A percentile compares a stretch with the other conserved stretches of the same genome.
Conservation (phyloP, 2,797 vertebrate genomes). For the Pitangus sulphuratus region DNA sequence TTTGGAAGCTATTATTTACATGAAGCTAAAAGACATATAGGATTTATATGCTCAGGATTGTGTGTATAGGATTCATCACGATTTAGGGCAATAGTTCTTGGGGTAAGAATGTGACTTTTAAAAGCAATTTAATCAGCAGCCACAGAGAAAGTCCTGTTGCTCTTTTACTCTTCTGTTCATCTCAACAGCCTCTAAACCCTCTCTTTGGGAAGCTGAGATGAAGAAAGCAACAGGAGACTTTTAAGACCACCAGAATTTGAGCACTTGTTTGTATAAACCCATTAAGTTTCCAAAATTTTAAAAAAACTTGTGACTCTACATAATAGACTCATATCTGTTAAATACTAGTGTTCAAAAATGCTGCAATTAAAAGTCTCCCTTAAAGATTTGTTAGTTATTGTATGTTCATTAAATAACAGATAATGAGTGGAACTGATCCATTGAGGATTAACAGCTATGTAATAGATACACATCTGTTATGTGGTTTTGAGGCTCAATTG, state of each 20-base stretch:
- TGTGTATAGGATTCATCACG: not conserved
- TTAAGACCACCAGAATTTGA: not conserved
- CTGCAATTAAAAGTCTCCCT: conserved; percentile 5
- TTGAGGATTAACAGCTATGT: conserved; percentile 46
- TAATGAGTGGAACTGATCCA: conserved; percentile 34
- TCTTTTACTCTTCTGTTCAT: not conserved
- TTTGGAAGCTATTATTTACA: not conserved
- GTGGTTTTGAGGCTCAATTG: not conserved
- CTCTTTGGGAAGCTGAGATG: not conserved
- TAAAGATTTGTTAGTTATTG: conserved; percentile 58
- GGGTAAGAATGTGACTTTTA: not conserved
- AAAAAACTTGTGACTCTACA: not conserved
- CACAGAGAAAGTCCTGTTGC: not conserved
- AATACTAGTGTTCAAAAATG: conserved; percentile 7
- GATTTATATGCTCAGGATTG: not conserved
- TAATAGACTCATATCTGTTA: not conserved
- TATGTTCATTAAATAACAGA: conserved; percentile 60
- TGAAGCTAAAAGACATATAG: not conserved
- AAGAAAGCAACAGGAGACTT: not conserved
- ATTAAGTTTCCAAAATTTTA: not conserved
- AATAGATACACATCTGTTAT: conserved; percentile 55
- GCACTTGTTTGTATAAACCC: not conserved
- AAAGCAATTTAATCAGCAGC: not conserved
- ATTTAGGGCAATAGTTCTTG: not conserved
- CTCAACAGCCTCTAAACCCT: not conserved